These are phyloP conservation scores for Drosophila helvetica DNA, from an alignment of 2,888 invertebrate genomes.

Conservation along the genomic window DNA sequence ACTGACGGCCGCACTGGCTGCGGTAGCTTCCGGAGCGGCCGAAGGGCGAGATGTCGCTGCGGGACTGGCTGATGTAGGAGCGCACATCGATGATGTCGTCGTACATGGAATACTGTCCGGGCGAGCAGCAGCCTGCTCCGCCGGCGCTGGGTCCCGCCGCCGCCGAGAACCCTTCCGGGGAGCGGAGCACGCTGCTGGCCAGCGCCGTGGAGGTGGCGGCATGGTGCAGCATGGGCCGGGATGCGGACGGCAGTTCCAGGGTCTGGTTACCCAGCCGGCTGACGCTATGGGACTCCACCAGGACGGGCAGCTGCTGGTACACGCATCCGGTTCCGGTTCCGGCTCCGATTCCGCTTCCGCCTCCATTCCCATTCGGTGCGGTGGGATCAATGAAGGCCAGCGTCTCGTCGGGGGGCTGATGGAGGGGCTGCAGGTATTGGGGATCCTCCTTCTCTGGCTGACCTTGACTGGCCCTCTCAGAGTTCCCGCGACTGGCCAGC, in stretches of 20 bases:
- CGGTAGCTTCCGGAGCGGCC: slow-evolving; percentile 89
- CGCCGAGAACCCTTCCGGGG: slow-evolving; percentile 50
- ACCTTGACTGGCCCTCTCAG: background rate
- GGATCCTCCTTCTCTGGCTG: slow-evolving; percentile 50
- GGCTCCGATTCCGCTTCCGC: slow-evolving; percentile 7
- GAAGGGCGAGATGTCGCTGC: slow-evolving; percentile 89
- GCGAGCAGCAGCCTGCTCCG: slow-evolving; percentile 84
- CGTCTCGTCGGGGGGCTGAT: slow-evolving; percentile 66
- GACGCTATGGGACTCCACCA: slow-evolving; percentile 85
- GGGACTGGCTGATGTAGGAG: slow-evolving; percentile 89
- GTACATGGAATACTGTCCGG: slow-evolving; percentile 85
- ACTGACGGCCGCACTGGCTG: slow-evolving; percentile 87
- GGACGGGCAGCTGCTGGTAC: slow-evolving; percentile 88
- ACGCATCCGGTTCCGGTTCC: slow-evolving; percentile 80
- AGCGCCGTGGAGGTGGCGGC: slow-evolving; percentile 71
- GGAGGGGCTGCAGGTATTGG: slow-evolving; percentile 52
- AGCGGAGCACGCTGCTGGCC: slow-evolving; percentile 57
- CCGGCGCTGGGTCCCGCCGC: background rate
- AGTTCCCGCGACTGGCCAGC: slow-evolving; percentile 37
- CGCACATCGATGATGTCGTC: slow-evolving; percentile 89
- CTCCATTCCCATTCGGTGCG: slow-evolving; percentile 15
- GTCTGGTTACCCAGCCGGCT: slow-evolving; percentile 77
- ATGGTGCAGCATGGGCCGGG: slow-evolving; percentile 78
- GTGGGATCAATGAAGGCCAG: slow-evolving; percentile 75
- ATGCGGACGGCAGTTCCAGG: slow-evolving; percentile 81